Evolutionary conservation across 37 sponge, comb jelly and placozoan genomes (phyloP), one percentile per base, ranked within the genome.

Genomic region (Hormiphora californensis): DNA sequence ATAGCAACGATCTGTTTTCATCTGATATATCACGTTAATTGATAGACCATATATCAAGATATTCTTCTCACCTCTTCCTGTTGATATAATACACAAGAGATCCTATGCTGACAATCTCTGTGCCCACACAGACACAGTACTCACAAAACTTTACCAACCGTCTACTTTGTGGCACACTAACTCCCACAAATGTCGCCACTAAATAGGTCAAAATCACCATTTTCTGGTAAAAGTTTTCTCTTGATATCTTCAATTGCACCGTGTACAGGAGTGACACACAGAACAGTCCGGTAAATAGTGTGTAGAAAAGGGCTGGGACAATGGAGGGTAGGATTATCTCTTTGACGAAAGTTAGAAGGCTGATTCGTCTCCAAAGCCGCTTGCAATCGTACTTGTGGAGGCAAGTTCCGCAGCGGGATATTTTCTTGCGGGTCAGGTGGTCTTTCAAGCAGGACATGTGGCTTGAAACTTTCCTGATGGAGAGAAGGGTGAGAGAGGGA

Each of bases 361-460:
- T 73, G 41, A 73, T 73, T 7, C 46, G 81, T 4, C 43, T 33
- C 15, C 40, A 19, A 7, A 46, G 17, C 22, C 81, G 43, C 12
- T 27, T 73, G 81, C 81, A 73, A 7, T 73, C 43, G 81, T 73
- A 73, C 25, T 36, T 73, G 41, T 43, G 28, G 3, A 46, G 46
- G 44, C 81, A 73, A 7, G 21, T 21, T 25, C 12, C 0, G 25
- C 81, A 73, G 4, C 81, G 81, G 0, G 81, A 40, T 39, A 43
- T 43, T 23, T 43, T 33, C 3, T 33, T 27, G 44, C 12, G 21
- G n/a, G 12, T 73, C 12, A 73, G 41, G n/a, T n/a, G n/a, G 7
- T 73, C 81, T 73, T 73, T 73, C 39, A 19, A n/a, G n/a, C n/a
- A n/a, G n/a, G n/a, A n/a, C n/a, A n/a, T n/a, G n/a, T n/a, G n/a